Percentiles rank a stretch among this genome's conserved stretches.
Evolutionary conservation across 2,113 vertebrate species (phyloP).

Genomic region (Sebastes schlegelii): DNA sequence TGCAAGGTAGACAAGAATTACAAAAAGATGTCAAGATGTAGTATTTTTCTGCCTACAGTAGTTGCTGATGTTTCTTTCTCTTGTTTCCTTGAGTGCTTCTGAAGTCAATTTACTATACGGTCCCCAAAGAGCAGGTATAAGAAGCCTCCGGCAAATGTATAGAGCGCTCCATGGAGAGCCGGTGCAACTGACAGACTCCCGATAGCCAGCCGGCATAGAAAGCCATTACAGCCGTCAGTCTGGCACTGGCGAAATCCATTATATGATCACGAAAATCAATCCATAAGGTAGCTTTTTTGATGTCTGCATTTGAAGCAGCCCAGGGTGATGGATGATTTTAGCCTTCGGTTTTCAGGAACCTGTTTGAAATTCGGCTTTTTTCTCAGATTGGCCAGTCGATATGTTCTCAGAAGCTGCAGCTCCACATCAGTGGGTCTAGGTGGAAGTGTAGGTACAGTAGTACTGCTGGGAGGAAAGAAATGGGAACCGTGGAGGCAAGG

Average conservation of each 20-base stretch:
- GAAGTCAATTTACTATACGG: slow-evolving; percentile 67
- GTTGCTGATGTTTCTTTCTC: slow-evolving; percentile 55
- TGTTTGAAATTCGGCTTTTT: slow-evolving; percentile 73
- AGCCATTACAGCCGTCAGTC: slow-evolving; percentile 74
- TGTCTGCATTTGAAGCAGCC: slow-evolving; percentile 79
- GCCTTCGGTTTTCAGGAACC: slow-evolving; percentile 74
- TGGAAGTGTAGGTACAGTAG: background rate
- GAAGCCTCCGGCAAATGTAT: slow-evolving; percentile 65
- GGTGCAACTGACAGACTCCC: slow-evolving; percentile 62
- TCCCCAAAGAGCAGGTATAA: slow-evolving; percentile 51
- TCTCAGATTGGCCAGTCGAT: slow-evolving; percentile 63
- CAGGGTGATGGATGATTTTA: slow-evolving; percentile 77
- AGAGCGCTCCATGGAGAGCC: slow-evolving; percentile 57
- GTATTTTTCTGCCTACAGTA: slow-evolving; percentile 37
- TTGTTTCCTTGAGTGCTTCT: slow-evolving; percentile 62
- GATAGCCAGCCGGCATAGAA: slow-evolving; percentile 62
- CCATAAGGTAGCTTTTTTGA: slow-evolving; percentile 75
- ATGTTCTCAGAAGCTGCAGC: slow-evolving; percentile 52
- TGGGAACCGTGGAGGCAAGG: background rate
- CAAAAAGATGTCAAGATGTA: slow-evolving; percentile 35
- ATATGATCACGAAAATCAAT: slow-evolving; percentile 81
- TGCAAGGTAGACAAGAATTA: slow-evolving; percentile 26
- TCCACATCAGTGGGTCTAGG: slow-evolving; percentile 38
- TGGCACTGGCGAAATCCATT: slow-evolving; percentile 71
- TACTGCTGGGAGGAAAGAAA: slow-evolving; percentile 22